Evolutionary conservation across 2,888 invertebrate species (phyloP).

Genomic region (Megamerina dolium): DNA sequence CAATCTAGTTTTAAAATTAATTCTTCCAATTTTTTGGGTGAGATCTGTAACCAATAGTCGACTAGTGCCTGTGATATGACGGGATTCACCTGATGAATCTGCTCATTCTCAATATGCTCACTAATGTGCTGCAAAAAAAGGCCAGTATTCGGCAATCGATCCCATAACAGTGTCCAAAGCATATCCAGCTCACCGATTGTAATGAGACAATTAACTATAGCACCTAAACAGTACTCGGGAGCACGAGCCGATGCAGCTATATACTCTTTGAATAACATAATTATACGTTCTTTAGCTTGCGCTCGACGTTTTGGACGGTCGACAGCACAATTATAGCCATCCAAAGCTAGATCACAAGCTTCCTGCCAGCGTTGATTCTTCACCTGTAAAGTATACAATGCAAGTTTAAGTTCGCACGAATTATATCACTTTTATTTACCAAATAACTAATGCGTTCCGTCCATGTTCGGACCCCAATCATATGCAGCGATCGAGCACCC

Average conservation of each 20-base stretch:
- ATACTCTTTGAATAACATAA: constrained; percentile 50
- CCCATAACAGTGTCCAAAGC: constrained; percentile 61
- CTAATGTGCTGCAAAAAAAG: constrained; percentile 65
- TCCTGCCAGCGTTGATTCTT: constrained; percentile 56
- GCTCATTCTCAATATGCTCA: constrained; percentile 62
- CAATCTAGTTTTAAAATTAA: constrained; percentile 69
- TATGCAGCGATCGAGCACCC: constrained; percentile 59
- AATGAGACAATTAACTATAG: constrained; percentile 45
- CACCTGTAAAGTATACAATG: constrained; percentile 29
- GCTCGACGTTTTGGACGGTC: constrained; percentile 46
- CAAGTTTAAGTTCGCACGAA: no score
- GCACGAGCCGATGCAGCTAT: constrained; percentile 45
- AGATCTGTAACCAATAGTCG: constrained; percentile 58
- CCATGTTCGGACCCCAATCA: constrained; percentile 60
- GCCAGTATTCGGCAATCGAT: constrained; percentile 52
- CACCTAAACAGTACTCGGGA: constrained; percentile 46
- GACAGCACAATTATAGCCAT: constrained; percentile 45
- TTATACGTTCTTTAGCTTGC: constrained; percentile 48
- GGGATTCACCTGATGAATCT: constrained; percentile 59
- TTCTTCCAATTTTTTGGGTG: constrained; percentile 60
- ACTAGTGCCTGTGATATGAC: constrained; percentile 68
- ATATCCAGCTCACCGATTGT: constrained; percentile 51
- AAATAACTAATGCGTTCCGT: constrained; percentile 61
- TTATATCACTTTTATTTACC: constrained; percentile 33
- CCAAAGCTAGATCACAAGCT: constrained; percentile 54